Evolutionary conservation across 2,888 invertebrate genomes (phyloP).

Genomic region (Eilema depressum): DNA sequence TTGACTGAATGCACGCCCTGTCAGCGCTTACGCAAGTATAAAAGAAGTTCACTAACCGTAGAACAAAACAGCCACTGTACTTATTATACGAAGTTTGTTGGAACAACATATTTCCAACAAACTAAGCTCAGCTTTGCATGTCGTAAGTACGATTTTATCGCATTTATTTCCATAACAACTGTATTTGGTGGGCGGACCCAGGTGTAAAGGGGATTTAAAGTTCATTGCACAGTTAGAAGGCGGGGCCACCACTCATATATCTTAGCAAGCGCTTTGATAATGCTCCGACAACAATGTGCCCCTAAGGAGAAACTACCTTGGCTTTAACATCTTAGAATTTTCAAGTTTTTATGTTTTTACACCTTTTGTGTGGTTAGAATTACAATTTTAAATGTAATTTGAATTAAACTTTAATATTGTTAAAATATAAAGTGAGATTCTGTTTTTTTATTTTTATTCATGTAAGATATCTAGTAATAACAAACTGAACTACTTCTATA

Average conservation of each 20-base stretch:
- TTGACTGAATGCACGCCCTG: conserved; percentile 35
- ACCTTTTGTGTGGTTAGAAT: not conserved
- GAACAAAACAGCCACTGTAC: conserved; percentile 42
- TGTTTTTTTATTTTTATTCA: not conserved
- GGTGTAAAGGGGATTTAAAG: conserved; percentile 83
- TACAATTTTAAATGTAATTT: not conserved
- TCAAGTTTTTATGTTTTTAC: not conserved
- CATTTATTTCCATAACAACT: conserved; percentile 77
- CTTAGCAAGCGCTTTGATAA: conserved; percentile 76
- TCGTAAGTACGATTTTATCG: conserved; percentile 76
- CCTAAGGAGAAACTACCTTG: conserved; percentile 54
- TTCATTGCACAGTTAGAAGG: conserved; percentile 83
- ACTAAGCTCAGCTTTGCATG: conserved; percentile 70
- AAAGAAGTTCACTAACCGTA: conserved; percentile 40
- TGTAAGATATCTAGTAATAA: too few species aligned
- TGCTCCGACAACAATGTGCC: conserved; percentile 66
- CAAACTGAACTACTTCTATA: too few species aligned
- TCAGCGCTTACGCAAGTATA: conserved; percentile 42
- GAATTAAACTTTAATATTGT: not conserved
- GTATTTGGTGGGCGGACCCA: conserved; percentile 80
- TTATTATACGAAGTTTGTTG: conserved; percentile 25
- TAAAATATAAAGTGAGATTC: not conserved
- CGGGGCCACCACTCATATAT: conserved; percentile 76
- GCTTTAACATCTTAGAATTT: conserved; percentile 62
- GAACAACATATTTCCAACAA: conserved; percentile 59